Base-by-base conservation (phyloP, 2,888 invertebrate species). In the Muscina levida region DNA sequence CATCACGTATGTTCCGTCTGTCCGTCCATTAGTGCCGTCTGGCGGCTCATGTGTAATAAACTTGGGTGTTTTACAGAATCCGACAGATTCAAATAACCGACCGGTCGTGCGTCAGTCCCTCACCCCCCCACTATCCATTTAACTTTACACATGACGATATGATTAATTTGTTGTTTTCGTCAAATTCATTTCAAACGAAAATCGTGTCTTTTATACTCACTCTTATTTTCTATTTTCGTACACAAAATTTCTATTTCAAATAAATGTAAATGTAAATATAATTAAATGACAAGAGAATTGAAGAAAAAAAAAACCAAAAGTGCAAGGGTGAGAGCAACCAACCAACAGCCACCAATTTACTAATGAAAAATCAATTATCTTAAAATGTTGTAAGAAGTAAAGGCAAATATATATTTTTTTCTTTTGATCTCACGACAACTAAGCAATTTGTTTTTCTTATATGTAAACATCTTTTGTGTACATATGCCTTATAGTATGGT, bases 121-220 rank as follows among this genome's bases (percentile, higher is more conserved):
- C 26, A 15, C 15, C 6, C 13, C 26, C 13, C 1, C 17, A 37
- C 39, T 17, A 19, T 17, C 17, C 19, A 39, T 39, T 17, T 59
- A 59, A 3, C 3, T 37, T 15, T 22, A 24, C 24, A 24, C 22
- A 53, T 53, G 2, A 6, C 31, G 19, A 59, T 59, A 59, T 59
- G 59, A 59, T 59, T 59, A 59, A 59, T 59, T 59, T 39, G 59
- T 59, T 59, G 17, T 39, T 59, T 39, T 59, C 48, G 48, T 48
- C 19, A 59, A 59, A 39, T 59, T 17, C 3, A 6, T 39, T 2
- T 26, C 26, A 37, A 31, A 57, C 15, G 37, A 26, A 37, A 8
- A 57, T 15, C 37, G 17, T 19, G 48, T 48, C 19, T 48, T 48
- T 48, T 48, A n/a, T n/a, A n/a, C n/a, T n/a, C n/a, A n/a, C 19